These are phyloP conservation scores for Brotula barbata DNA, from an alignment of 2,797 vertebrate genomes.

Conservation along the genomic window DNA sequence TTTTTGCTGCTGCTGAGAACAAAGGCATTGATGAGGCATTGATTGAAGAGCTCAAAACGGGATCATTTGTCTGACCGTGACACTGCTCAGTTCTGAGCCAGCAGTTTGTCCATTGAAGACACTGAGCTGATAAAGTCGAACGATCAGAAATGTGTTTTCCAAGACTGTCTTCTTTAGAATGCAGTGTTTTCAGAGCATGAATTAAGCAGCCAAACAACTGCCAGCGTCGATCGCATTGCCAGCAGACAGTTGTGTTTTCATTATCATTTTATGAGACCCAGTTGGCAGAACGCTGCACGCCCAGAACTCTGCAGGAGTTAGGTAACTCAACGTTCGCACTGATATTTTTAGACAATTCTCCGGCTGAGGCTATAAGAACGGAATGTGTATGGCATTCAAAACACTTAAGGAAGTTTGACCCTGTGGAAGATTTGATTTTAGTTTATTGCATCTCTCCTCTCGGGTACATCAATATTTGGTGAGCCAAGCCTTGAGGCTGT, in stretches of 20 bases:
- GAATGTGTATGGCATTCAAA: slow-evolving; percentile 41
- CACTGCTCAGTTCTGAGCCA: slow-evolving; percentile 5
- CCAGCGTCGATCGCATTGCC: slow-evolving; percentile 62
- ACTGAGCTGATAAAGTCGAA: slow-evolving; percentile 20
- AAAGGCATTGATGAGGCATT: too few species aligned
- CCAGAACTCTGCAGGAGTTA: slow-evolving; percentile 57
- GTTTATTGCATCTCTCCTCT: slow-evolving; percentile 5
- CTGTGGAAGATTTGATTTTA: slow-evolving; percentile 23
- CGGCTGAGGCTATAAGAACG: slow-evolving; percentile 30
- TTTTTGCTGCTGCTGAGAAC: too few species aligned
- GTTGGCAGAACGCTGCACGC: slow-evolving; percentile 57
- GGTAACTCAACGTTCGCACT: slow-evolving; percentile 60
- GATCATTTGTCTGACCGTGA: slow-evolving; percentile 9
- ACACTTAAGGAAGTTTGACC: slow-evolving; percentile 18
- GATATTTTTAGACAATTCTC: slow-evolving; percentile 65
- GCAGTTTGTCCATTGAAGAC: slow-evolving; percentile 7
- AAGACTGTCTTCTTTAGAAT: slow-evolving; percentile 23
- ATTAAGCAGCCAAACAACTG: slow-evolving; percentile 49
- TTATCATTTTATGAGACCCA: slow-evolving; percentile 69
- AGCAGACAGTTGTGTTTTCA: slow-evolving; percentile 63
- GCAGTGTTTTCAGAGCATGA: slow-evolving; percentile 30
- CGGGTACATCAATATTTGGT: not conserved
- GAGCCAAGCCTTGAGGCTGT: not conserved
- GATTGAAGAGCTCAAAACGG: slow-evolving; percentile 29
- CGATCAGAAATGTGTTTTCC: slow-evolving; percentile 29